Base-by-base conservation (phyloP, 2,113 vertebrate species). In the Carlito syrichta region DNA sequence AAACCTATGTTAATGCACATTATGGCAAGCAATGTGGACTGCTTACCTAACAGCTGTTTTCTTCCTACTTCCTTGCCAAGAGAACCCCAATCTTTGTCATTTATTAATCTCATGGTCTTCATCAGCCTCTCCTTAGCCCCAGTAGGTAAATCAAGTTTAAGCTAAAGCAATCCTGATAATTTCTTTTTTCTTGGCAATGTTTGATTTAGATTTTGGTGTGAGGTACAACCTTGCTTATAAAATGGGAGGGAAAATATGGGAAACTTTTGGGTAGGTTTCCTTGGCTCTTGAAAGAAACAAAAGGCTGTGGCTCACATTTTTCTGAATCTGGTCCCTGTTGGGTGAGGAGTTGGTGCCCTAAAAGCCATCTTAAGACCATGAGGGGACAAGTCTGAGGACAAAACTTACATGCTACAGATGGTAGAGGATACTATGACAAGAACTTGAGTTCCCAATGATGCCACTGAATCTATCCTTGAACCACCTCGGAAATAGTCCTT, bases 281-380 rank as follows among this genome's bases (percentile, higher is more conserved):
- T 89, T 96, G 89, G 78, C 23, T 74, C 56, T 96, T 93, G 25
- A 54, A 96, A n/a, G 10, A 48, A 43, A 40, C 16, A 71, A 78
- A 93, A 62, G 25, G 50, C 4, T 74, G 56, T 77, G 13, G 3
- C 73, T 95, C 43, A 74, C 16, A 73, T 20, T 69, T 90, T 92
- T 11, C 60, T 76, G 76, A 95, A 35, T 85, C 50, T 93, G 63
- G 73, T 58, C 43, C 85, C 50, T 85, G 43, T 43, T 91, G 32
- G 62, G 19, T 25, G 13, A 96, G 48, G 56, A 85, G 50, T 13
- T 66, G 52, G n/a, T 96, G 27, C 38, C 58, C 8, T 78, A 45
- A 69, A 62, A 92, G 79, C 40, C 54, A 50, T 50, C 32, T 40
- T 6, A n/a, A 89, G 85, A 54, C 48, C 12, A 40, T 19, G 2